phyloP scores from a whole-genome alignment of 2,797 vertebrate species.

The Thamnophis elegans region DNA sequence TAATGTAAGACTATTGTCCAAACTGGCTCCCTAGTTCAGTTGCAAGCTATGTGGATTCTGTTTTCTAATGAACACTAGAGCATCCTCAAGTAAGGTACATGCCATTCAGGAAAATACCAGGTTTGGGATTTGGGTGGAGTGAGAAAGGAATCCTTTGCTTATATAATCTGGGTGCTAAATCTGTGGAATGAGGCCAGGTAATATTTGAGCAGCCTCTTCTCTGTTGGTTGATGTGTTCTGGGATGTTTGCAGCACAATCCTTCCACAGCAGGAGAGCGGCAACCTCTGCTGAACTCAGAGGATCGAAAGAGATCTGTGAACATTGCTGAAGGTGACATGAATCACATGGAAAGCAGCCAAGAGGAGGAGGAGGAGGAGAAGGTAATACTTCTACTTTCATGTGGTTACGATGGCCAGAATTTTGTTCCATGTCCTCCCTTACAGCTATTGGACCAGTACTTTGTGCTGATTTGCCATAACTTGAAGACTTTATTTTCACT shows the following conservation, averaged over 20 bases:
- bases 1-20: background rate
- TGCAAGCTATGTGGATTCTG: background rate
- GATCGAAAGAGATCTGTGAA: conserved; percentile 76
- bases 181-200: background rate
- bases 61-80: background rate
- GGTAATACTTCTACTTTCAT: conserved; percentile 31
- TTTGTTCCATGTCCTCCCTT: background rate
- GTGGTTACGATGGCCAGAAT: background rate
- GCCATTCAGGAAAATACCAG: background rate
- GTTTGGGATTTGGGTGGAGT: background rate
- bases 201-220: background rate
- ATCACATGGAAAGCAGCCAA: conserved; percentile 47
- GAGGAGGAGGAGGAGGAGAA: conserved; percentile 16
- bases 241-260: conserved; percentile 6
- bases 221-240: background rate
- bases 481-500: background rate
- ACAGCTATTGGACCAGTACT: background rate
- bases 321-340: conserved; percentile 69
- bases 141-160: background rate
- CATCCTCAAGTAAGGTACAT: background rate
- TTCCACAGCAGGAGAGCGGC: background rate
- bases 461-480: background rate
- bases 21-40: background rate
- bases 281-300: conserved; percentile 52
- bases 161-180: background rate